Conservation (phyloP, 2,888 invertebrate genomes). For the Lymantria dispar region DNA sequence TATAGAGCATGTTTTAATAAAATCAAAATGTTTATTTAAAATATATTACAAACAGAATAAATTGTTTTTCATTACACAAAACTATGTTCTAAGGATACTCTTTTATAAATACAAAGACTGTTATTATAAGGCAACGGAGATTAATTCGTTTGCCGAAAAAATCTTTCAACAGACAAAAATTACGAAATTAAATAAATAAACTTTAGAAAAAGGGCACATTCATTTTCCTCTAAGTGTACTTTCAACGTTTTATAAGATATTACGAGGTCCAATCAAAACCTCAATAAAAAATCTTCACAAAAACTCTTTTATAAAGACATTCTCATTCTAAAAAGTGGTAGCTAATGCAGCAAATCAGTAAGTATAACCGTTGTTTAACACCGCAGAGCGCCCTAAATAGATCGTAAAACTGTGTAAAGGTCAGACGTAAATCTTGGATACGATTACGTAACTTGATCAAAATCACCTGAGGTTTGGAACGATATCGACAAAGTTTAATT, state of each 20-base stretch:
- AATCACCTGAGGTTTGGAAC: conserved; percentile 17
- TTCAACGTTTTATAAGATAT: conserved; percentile 1
- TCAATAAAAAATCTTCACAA: not conserved
- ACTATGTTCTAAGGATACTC: no score
- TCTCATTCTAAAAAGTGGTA: conserved; percentile 3
- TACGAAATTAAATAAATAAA: not conserved
- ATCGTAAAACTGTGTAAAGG: conserved; percentile 27
- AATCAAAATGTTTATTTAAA: no score
- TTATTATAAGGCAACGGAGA: no score
- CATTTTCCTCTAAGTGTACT: not conserved
- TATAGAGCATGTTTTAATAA: no score
- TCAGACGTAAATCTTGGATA: conserved; percentile 23
- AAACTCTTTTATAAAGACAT: not conserved
- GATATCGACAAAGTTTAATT: not conserved
- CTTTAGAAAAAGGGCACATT: not conserved
- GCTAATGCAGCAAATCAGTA: conserved; percentile 19
- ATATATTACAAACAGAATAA: no score
- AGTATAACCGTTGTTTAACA: conserved; percentile 23
- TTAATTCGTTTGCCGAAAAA: no score
- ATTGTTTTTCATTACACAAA: no score
- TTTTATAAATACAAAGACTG: no score
- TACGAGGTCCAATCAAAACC: not conserved
- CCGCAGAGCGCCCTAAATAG: conserved; percentile 17
- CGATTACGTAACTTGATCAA: conserved; percentile 25
- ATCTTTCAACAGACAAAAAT: not conserved